Percentiles rank a stretch among this genome's conserved stretches.
These are phyloP conservation scores for Zaprionus obscuricornis DNA, from an alignment of 2,888 invertebrate genomes.

Conservation along the genomic window DNA sequence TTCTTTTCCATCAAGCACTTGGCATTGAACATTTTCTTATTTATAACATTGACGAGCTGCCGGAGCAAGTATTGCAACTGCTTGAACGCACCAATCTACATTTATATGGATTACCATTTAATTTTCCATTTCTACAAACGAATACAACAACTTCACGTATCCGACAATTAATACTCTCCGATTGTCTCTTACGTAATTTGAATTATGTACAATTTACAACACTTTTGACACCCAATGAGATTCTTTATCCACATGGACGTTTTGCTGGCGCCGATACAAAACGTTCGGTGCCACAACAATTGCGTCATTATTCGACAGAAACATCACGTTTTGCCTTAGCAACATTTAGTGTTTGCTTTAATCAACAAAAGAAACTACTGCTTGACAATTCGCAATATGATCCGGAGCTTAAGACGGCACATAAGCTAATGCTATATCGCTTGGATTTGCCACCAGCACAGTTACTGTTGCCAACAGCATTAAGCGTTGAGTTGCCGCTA, in stretches of 20 bases:
- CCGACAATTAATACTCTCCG: constrained; percentile 76
- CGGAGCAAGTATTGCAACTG: constrained; percentile 58
- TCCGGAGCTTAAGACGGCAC: constrained; percentile 66
- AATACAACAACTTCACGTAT: constrained; percentile 58
- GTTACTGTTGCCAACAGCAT: constrained; percentile 38
- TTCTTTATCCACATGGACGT: constrained; percentile 77
- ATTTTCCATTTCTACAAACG: constrained; percentile 79
- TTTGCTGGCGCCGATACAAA: constrained; percentile 58
- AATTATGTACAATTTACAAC: constrained; percentile 75
- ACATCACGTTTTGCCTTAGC: constrained; percentile 75
- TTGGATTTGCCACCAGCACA: constrained; percentile 56
- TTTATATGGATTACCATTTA: constrained; percentile 80
- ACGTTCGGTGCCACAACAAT: constrained; percentile 60
- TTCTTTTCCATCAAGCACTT: constrained; percentile 80
- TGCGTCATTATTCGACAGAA: constrained; percentile 63
- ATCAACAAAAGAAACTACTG: constrained; percentile 72
- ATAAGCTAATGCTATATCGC: constrained; percentile 71
- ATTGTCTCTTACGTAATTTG: constrained; percentile 81
- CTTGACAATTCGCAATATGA: constrained; percentile 81
- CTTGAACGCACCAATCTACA: constrained; percentile 73
- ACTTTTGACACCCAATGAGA: constrained; percentile 79
- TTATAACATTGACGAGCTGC: constrained; percentile 80
- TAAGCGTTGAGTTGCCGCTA: constrained; percentile 59
- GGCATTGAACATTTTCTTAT: constrained; percentile 82
- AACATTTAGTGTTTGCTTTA: constrained; percentile 79